Base-by-base conservation (phyloP, 2,888 invertebrate genomes). In the Dryobota labecula region DNA sequence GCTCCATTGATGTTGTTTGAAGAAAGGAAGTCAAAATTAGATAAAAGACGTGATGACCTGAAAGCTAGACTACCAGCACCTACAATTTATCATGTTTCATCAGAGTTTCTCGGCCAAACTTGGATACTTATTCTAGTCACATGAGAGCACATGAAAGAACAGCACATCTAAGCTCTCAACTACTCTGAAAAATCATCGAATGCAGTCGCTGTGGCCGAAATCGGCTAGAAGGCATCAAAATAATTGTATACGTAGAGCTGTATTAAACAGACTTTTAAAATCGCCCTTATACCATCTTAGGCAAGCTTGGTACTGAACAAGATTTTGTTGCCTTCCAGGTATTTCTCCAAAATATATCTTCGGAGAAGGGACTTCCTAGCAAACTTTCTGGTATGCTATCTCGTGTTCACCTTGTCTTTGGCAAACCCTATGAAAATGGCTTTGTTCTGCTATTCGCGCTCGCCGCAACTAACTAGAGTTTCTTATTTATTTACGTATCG, bases 401-500 rank as follows among this genome's bases (percentile, higher is more conserved):
- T 94, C 0, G 91, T 92, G 0, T 92, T 93, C 62, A 87, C 89
- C 3, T 71, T 95, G 30, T 73, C 85, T 27, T 80, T 95, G 24
- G 78, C 78, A 1, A 77, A 78, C 0, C 54, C 62, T 3, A 89
- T 92, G 83, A 84, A 90, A 78, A 82, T 89, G 69, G 82, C 84
- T 24, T 76, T 94, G 36, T 96, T 96, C 83, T 90, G 92, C 53
- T 94, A 92, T 69, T 70, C 95, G 66, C 89, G 96, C 41, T 88
- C 94, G 1, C 93, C 96, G 2, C 96, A 96, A 73, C 86, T 96
- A 2, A 87, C 93, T 51, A 90, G 96, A 86, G 92, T 96, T 13
- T 91, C 95, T 0, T 94, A 96, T 84, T 87, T 96, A 58, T 94
- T 95, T 80, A 95, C 95, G 1, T 94, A 94, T 76, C 90, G 92